These are phyloP conservation scores for Thera obeliscata DNA, from an alignment of 2,888 invertebrate species.

Conservation along the genomic window DNA sequence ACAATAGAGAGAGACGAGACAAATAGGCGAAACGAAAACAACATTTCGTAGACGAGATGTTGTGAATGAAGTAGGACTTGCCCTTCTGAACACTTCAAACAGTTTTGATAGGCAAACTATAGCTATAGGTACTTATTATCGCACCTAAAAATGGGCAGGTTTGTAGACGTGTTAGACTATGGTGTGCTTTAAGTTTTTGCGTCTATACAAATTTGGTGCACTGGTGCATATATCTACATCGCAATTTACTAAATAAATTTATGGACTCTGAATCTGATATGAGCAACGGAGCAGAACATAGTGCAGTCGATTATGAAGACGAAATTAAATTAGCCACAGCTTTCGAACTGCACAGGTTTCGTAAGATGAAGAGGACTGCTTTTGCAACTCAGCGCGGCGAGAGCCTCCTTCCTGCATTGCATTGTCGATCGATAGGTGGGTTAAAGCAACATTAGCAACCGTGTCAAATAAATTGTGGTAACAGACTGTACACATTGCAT, in stretches of 20 bases:
- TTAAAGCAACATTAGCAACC: conserved; percentile 9
- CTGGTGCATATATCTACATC: neutral
- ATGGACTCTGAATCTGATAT: neutral
- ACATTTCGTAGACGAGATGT: too few relatives aligned
- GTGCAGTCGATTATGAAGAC: conserved; percentile 6
- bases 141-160: too few relatives aligned
- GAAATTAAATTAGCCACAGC: conserved; percentile 23
- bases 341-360: conserved; percentile 37
- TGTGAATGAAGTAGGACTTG: too few relatives aligned
- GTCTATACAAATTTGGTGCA: too few relatives aligned
- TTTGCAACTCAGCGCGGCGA: conserved; percentile 70
- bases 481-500: neutral
- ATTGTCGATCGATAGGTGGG: conserved; percentile 25
- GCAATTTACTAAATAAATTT: neutral
- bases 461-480: conserved; percentile 11
- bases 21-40: too few relatives aligned
- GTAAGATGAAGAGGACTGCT: conserved; percentile 44
- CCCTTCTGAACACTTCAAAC: neutral
- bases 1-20: too few relatives aligned
- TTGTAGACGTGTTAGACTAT: too few relatives aligned
- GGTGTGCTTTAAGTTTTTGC: too few relatives aligned
- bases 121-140: too few relatives aligned
- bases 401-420: conserved; percentile 73
- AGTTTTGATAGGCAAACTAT: neutral
- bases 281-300: neutral